Evolutionary conservation across 2,797 vertebrate genomes (phyloP).

Genomic region (Phaenicophaeus curvirostris): DNA sequence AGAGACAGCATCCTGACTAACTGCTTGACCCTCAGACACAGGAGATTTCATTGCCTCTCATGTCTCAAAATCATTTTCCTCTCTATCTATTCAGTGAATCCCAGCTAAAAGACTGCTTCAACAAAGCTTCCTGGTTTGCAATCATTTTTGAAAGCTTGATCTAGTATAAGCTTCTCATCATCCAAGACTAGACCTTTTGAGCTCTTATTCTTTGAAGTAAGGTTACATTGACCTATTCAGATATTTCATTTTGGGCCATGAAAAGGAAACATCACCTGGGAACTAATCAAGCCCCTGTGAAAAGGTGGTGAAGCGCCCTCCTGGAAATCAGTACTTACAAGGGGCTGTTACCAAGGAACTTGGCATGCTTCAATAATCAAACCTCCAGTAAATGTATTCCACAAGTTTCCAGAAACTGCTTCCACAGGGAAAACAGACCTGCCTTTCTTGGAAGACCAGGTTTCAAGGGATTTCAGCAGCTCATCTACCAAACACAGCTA

Average conservation of each 20-base stretch:
- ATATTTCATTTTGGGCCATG: background rate
- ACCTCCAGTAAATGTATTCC: background rate
- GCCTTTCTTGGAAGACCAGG: background rate
- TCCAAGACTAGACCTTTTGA: constrained; percentile 4
- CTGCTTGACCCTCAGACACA: background rate
- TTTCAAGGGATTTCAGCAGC: background rate
- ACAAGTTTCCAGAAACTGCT: background rate
- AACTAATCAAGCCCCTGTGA: background rate
- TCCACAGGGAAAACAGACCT: background rate
- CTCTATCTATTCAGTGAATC: background rate
- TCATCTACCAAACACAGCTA: background rate
- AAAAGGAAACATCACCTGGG: background rate
- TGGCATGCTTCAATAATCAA: background rate
- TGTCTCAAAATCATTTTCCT: background rate
- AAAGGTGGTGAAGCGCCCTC: background rate
- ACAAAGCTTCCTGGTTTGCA: background rate
- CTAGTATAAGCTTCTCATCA: background rate
- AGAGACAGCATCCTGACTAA: background rate
- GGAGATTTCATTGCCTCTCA: background rate
- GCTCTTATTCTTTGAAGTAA: background rate
- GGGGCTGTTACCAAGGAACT: background rate
- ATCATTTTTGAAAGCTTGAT: background rate
- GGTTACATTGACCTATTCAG: background rate
- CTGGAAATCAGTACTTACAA: background rate
- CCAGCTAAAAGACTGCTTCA: background rate